Evolutionary conservation across 2,888 invertebrate species (phyloP), one percentile per base, ranked within the genome.

Genomic region (Elegia similella): DNA sequence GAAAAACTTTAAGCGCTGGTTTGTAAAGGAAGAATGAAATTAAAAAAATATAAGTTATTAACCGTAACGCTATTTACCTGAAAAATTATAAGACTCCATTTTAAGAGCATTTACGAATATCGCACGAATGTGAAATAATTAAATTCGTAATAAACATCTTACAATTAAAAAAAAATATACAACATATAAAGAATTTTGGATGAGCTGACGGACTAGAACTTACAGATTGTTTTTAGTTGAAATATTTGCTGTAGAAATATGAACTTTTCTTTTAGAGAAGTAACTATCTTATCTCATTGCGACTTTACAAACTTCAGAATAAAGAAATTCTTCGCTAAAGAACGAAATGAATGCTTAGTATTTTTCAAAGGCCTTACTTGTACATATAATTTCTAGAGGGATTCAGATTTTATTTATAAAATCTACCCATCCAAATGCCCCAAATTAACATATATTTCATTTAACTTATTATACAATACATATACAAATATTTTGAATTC

Each of bases 1-100:
- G 15, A 48, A 63, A 63, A 65, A 58, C 67, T 67, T 6, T 30
- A 30, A 6, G 7, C 34, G 10, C 1, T 1, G 7, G 8, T 7
- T 6, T 6, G 30, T 10, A 34, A 10, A 10, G 8, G 10, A 34
- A 8, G 8, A 34, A 34, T 2, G 34, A 34, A 34, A 10, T 10
- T 6, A 34, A 8, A 3, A 34, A 34, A 34, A 34, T 8, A 12
- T 34, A 34, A 10, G 8, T 38, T 2, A 2, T n/a, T 0, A 5
- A 34, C 38, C 1, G 12, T 0, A 5, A 23, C 23, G 23, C 5
- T 23, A 23, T 23, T 23, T 23, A 23, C 2, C 5, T 23, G 5
- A 5, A 5, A 23, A 23, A 23, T 23, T 23, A 3, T 23, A n/a
- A 23, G 2, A 23, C 23, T 3, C 23, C 2, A 23, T 23, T 23